A percentile compares a stretch with the other conserved stretches of the same genome.
phyloP scores from a whole-genome alignment of 2,113 vertebrate genomes.

The Azemiops feae region DNA sequence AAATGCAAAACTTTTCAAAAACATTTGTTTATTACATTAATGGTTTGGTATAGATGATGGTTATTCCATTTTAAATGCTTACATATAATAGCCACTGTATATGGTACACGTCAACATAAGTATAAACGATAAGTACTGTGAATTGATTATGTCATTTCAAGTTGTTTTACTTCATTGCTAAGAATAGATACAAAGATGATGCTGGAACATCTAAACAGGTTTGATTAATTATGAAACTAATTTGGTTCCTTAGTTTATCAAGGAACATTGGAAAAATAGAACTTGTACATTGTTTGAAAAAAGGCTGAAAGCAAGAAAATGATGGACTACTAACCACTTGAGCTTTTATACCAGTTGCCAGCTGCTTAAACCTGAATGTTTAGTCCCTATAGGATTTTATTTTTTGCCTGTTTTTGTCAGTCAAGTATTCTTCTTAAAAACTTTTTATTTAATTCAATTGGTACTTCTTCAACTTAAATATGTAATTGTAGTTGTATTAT shows the following conservation, averaged over 20 bases:
- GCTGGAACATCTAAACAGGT: neutral
- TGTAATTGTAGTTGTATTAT: neutral
- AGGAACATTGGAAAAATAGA: neutral
- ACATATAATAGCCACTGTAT: neutral
- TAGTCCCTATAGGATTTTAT: neutral
- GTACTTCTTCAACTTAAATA: neutral
- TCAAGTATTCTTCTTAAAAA: neutral
- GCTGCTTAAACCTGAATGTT: neutral
- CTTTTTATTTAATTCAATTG: neutral
- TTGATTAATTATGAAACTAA: neutral
- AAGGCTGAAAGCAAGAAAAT: neutral
- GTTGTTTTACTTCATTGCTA: neutral
- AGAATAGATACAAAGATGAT: neutral
- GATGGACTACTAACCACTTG: neutral
- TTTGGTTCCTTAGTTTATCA: neutral
- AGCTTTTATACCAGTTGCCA: no score
- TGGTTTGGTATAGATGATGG: neutral
- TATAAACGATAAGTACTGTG: neutral
- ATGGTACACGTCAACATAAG: neutral
- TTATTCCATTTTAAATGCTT: neutral
- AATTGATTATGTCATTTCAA: neutral
- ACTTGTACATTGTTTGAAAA: neutral
- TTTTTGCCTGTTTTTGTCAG: neutral
- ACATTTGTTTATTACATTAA: neutral
- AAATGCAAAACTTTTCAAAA: neutral